phyloP scores from a whole-genome alignment of 2,888 invertebrate species.

The Maniola hyperantus region DNA sequence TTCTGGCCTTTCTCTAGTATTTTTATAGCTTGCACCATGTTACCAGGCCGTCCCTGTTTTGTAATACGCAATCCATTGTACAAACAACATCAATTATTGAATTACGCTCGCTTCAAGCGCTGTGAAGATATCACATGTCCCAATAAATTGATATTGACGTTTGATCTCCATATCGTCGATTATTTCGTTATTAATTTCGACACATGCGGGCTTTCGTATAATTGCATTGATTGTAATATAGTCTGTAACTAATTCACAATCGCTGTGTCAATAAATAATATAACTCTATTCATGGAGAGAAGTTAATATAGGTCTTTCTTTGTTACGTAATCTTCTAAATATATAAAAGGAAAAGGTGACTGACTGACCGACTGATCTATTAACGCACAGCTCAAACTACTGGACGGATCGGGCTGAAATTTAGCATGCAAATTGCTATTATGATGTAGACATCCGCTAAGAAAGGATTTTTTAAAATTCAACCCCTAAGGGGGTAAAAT shows the following conservation, averaged over 20 bases:
- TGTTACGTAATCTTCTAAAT: too few relatives aligned
- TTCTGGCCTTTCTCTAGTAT: too few relatives aligned
- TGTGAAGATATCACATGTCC: constrained; percentile 48
- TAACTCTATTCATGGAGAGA: too few relatives aligned
- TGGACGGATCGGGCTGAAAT: too few relatives aligned
- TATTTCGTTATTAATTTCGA: constrained; percentile 37
- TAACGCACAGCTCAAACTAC: too few relatives aligned
- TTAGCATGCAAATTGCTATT: too few relatives aligned
- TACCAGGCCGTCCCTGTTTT: constrained; percentile 26
- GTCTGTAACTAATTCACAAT: constrained; percentile 23
- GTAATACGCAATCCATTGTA: constrained; percentile 45
- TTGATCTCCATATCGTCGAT: constrained; percentile 51
- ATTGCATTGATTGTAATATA: constrained; percentile 33
- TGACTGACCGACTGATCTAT: too few relatives aligned
- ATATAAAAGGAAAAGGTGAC: too few relatives aligned
- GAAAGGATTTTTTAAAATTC: too few relatives aligned
- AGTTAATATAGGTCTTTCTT: too few relatives aligned
- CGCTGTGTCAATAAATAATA: neutral
- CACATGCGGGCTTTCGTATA: constrained; percentile 38
- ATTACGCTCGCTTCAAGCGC: constrained; percentile 55
- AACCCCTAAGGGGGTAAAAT: too few relatives aligned
- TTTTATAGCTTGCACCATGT: constrained; percentile 15
- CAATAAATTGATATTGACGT: constrained; percentile 68
- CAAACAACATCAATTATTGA: constrained; percentile 56
- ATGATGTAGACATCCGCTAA: too few relatives aligned